Evolutionary conservation across 2,113 vertebrate genomes (phyloP).

Genomic region (Hippocampus guttulatus): DNA sequence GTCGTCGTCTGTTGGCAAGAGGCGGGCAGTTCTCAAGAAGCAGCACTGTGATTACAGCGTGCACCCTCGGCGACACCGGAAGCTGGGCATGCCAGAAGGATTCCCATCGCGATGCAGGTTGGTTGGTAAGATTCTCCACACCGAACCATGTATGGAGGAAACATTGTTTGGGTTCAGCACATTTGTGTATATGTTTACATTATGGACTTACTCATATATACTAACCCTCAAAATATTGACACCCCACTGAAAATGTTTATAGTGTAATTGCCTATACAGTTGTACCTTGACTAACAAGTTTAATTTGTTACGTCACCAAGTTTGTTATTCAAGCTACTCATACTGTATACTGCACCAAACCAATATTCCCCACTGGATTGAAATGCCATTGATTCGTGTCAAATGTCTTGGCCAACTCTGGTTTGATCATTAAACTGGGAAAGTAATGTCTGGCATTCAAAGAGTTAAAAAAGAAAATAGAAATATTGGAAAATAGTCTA

Average conservation of each 20-base stretch:
- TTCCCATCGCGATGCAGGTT: conserved; percentile 47
- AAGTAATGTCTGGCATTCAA: no score
- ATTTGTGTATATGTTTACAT: neutral
- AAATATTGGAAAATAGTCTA: no score
- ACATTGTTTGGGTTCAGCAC: neutral
- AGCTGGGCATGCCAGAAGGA: conserved; percentile 45
- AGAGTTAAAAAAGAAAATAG: no score
- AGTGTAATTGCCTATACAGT: no score
- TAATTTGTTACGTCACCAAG: no score
- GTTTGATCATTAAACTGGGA: no score
- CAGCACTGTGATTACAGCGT: conserved; percentile 56
- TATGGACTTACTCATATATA: neutral
- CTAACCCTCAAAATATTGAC: neutral
- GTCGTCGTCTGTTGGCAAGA: conserved; percentile 53
- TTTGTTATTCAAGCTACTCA: no score
- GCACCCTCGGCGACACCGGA: conserved; percentile 55
- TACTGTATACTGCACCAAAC: no score
- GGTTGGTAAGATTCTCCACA: conserved; percentile 25
- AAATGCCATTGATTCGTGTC: no score
- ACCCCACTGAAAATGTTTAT: neutral
- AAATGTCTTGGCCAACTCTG: no score
- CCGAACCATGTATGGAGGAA: conserved; percentile 8
- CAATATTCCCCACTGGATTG: no score
- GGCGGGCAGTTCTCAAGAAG: conserved; percentile 45
- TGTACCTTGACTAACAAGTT: no score